These are phyloP conservation scores for Sparus aurata DNA, from an alignment of 2,797 vertebrate genomes.

Conservation along the genomic window DNA sequence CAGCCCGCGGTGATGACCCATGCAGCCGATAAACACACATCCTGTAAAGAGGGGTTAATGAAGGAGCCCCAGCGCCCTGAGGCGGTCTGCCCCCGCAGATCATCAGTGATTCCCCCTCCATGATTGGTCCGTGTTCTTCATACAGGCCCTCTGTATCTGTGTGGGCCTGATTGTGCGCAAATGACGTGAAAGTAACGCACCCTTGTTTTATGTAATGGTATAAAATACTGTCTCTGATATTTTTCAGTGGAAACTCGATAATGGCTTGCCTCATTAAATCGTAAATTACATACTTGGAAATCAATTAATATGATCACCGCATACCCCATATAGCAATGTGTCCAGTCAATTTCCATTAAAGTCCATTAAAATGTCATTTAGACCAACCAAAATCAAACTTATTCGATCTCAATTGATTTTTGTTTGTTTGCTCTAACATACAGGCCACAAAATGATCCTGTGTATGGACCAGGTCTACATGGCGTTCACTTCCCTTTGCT, in stretches of 20 bases:
- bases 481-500: background rate
- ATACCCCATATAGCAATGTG: constrained; percentile 1
- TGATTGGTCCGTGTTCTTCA: constrained; percentile 6
- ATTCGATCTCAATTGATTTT: constrained; percentile 7
- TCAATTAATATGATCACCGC: constrained; percentile 19
- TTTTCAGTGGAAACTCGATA: constrained; percentile 1
- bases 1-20: constrained; percentile 46
- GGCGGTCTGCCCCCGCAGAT: constrained; percentile 10
- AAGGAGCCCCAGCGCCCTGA: constrained; percentile 38
- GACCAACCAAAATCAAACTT: constrained; percentile 23
- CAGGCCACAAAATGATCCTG: background rate
- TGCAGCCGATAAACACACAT: constrained; percentile 54
- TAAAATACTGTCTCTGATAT: constrained; percentile 8
- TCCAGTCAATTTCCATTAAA: constrained; percentile 7
- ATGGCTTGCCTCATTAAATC: constrained; percentile 17
- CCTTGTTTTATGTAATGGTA: background rate
- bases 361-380: constrained; percentile 41
- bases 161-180: constrained; percentile 30
- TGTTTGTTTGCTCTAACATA: background rate
- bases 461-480: background rate
- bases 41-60: constrained; percentile 62
- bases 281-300: constrained; percentile 14
- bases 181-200: background rate
- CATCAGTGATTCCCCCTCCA: background rate
- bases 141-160: background rate